A percentile compares a stretch with the other conserved stretches of the same genome.
Conservation (phyloP, 2,113 vertebrate genomes). For the Montifringilla adamsi region DNA sequence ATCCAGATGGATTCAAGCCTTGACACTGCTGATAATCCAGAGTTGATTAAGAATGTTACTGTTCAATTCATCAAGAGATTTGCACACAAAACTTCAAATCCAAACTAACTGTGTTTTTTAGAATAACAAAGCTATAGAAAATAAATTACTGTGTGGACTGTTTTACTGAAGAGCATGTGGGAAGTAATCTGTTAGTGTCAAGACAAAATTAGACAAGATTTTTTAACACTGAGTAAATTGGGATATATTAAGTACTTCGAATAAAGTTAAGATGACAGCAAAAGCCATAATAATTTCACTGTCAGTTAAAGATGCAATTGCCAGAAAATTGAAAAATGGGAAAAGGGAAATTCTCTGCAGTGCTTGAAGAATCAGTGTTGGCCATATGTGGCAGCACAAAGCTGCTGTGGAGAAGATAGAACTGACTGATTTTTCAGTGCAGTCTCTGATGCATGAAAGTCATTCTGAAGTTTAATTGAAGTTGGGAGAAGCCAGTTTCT, state of each 20-base stretch:
- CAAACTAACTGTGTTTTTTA: neutral
- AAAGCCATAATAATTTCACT: slow-evolving; percentile 43
- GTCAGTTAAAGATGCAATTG: slow-evolving; percentile 51
- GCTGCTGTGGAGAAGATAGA: neutral
- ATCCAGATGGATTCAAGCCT: neutral
- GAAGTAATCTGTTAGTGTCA: slow-evolving; percentile 26
- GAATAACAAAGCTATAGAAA: neutral
- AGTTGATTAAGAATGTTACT: neutral
- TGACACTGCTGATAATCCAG: neutral
- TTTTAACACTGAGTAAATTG: neutral
- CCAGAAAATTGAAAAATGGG: slow-evolving; percentile 44
- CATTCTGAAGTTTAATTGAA: slow-evolving; percentile 55
- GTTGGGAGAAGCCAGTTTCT: neutral
- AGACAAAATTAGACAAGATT: slow-evolving; percentile 8
- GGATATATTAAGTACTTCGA: slow-evolving; percentile 13
- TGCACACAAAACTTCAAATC: neutral
- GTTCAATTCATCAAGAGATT: neutral
- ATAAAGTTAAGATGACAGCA: slow-evolving; percentile 29
- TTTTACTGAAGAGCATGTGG: neutral
- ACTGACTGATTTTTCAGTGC: neutral
- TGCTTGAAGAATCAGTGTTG: neutral
- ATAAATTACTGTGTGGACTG: neutral
- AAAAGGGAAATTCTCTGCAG: neutral
- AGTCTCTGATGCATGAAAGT: slow-evolving; percentile 31
- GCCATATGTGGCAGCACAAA: neutral